A percentile compares a stretch with the other conserved stretches of the same genome.
phyloP scores from a whole-genome alignment of 2,113 vertebrate genomes.

The Corvus moneduloides region DNA sequence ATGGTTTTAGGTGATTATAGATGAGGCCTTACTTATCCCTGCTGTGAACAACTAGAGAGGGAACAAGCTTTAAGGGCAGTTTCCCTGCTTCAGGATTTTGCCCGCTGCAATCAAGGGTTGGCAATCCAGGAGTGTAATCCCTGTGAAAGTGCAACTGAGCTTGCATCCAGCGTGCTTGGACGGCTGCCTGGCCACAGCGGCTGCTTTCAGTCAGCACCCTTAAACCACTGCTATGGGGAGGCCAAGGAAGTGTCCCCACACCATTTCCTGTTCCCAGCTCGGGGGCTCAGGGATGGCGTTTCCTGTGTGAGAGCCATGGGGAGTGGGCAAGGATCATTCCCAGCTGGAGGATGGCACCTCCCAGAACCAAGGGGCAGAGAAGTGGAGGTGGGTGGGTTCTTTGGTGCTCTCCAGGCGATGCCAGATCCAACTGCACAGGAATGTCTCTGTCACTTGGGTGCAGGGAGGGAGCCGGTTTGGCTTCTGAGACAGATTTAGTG shows the following conservation, averaged over 20 bases:
- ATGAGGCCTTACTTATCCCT: conserved; percentile 52
- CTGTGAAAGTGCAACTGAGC: neutral
- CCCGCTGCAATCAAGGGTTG: neutral
- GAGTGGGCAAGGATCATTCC: neutral
- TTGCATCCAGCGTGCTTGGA: neutral
- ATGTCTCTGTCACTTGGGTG: neutral
- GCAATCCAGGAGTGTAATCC: neutral
- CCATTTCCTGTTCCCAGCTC: neutral
- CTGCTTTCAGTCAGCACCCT: neutral
- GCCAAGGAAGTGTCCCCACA: neutral
- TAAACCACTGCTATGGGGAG: neutral
- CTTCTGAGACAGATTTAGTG: neutral
- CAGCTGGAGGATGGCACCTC: neutral
- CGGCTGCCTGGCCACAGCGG: neutral
- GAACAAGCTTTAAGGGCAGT: neutral
- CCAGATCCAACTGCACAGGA: accelerated
- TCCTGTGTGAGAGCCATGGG: neutral
- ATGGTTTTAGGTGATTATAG: conserved; percentile 62
- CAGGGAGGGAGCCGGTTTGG: neutral
- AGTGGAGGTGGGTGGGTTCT: neutral
- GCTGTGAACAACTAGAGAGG: conserved; percentile 30
- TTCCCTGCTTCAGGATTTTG: neutral
- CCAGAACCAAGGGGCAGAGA: neutral
- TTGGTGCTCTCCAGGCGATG: neutral
- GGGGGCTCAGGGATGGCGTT: neutral